A percentile compares a stretch with the other conserved stretches of the same genome.
These are phyloP conservation scores for Cynopterus sphinx DNA, from an alignment of 2,797 vertebrate species.

Conservation along the genomic window DNA sequence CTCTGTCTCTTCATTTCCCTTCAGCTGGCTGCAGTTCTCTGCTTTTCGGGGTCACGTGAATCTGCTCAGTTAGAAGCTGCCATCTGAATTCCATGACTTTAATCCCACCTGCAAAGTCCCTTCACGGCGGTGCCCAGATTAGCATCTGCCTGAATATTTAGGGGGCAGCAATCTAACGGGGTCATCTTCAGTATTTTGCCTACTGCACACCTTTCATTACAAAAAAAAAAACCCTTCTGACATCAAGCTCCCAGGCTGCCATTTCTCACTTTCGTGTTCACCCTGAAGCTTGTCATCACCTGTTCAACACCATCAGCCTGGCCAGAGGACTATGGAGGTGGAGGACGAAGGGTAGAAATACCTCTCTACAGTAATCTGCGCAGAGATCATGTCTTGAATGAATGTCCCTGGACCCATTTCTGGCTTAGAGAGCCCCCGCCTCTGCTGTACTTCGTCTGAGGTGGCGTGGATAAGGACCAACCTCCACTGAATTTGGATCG, in stretches of 20 bases:
- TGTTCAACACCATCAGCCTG: fast-evolving
- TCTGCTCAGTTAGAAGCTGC: background rate
- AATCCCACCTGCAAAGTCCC: background rate
- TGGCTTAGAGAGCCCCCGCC: background rate
- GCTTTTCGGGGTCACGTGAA: background rate
- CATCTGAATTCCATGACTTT: background rate
- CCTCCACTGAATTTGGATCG: background rate
- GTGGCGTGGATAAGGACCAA: background rate
- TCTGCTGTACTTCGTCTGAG: fast-evolving
- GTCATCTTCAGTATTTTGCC: background rate
- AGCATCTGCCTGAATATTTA: background rate
- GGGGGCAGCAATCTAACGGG: fast-evolving
- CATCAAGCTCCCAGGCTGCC: background rate
- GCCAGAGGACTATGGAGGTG: background rate
- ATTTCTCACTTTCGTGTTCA: background rate
- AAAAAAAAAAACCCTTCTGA: background rate
- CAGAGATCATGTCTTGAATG: background rate
- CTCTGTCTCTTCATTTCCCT: background rate
- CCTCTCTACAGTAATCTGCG: background rate
- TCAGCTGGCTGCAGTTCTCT: background rate
- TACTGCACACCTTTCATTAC: background rate
- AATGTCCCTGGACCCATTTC: background rate
- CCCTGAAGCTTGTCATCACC: background rate
- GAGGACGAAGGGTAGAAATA: background rate
- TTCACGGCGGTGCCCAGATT: background rate